phyloP scores from a whole-genome alignment of 2,888 invertebrate genomes.

The Lacanobia oleracea region DNA sequence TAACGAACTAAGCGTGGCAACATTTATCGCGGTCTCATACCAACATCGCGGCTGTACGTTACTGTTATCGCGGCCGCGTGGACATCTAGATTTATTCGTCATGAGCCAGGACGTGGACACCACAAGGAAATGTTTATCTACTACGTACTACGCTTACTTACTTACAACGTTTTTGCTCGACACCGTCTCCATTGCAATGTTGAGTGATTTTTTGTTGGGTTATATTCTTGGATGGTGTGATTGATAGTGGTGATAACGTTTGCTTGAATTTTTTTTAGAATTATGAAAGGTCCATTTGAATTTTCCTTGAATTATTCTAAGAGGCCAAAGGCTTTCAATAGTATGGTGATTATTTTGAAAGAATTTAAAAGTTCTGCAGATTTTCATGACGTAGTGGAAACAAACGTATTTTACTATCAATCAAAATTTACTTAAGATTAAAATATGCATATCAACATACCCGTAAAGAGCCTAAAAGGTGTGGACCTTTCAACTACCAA shows the following conservation, averaged over 20 bases:
- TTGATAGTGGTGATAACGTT: neutral
- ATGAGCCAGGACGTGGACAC: slow-evolving; percentile 79
- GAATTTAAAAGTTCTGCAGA: neutral
- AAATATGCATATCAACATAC: too few relatives aligned
- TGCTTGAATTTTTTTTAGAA: neutral
- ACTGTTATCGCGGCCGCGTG: slow-evolving; percentile 76
- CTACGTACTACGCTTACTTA: slow-evolving; percentile 73
- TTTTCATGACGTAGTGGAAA: too few relatives aligned
- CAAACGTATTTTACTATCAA: too few relatives aligned
- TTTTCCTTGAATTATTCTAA: neutral
- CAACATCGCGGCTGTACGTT: slow-evolving; percentile 73
- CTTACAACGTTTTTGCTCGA: slow-evolving; percentile 69
- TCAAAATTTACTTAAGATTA: too few relatives aligned
- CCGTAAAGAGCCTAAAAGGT: too few relatives aligned
- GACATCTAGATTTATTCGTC: slow-evolving; percentile 86
- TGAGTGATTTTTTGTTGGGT: slow-evolving; percentile 36
- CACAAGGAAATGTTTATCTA: slow-evolving; percentile 85
- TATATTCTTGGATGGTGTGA: slow-evolving; percentile 5
- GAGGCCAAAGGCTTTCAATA: neutral
- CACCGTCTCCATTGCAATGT: slow-evolving; percentile 61
- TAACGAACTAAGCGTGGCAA: slow-evolving; percentile 73
- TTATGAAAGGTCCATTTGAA: neutral
- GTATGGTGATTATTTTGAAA: neutral
- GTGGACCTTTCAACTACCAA: slow-evolving; percentile 7
- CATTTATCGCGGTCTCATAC: slow-evolving; percentile 74